Conservation (phyloP, 2,888 invertebrate genomes). For the Caenorhabditis sp. region DNA sequence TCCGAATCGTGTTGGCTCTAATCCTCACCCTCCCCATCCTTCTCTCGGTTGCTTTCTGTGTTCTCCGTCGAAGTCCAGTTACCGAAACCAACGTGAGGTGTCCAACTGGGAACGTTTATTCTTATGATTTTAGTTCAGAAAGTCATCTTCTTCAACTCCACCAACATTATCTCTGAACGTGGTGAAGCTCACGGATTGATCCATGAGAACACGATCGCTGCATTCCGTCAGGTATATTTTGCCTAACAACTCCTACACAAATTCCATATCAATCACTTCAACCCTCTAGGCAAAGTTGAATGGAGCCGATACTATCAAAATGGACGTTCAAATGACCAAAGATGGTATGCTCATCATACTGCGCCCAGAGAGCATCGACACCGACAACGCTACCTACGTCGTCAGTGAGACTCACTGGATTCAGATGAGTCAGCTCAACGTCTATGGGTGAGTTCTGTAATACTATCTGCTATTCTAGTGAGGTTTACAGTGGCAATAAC, state of each 20-base stretch:
- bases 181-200: slow-evolving; percentile 18
- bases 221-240: slow-evolving; percentile 43
- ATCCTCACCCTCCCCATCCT: slow-evolving; percentile 48
- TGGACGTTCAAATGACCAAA: slow-evolving; percentile 60
- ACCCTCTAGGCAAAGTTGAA: slow-evolving; percentile 32
- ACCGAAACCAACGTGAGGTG: slow-evolving; percentile 42
- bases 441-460: slow-evolving; percentile 29
- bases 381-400: slow-evolving; percentile 45
- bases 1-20: slow-evolving; percentile 50
- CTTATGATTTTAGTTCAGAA: slow-evolving; percentile 15
- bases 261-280: neutral
- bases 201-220: slow-evolving; percentile 46
- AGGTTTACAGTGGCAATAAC: slow-evolving; percentile 31
- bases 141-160: slow-evolving; percentile 12
- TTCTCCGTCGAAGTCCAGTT: slow-evolving; percentile 44
- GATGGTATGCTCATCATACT: slow-evolving; percentile 56
- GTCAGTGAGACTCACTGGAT: slow-evolving; percentile 56
- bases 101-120: too few relatives aligned
- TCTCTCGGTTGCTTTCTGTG: slow-evolving; percentile 30
- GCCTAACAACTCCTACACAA: too few relatives aligned
- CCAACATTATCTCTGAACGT: slow-evolving; percentile 39
- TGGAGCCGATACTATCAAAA: slow-evolving; percentile 61
- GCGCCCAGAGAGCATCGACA: neutral
- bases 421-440: slow-evolving; percentile 46
- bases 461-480: neutral